phyloP scores from a whole-genome alignment of 2,888 invertebrate species.

The Romanomermis culicivorax region DNA sequence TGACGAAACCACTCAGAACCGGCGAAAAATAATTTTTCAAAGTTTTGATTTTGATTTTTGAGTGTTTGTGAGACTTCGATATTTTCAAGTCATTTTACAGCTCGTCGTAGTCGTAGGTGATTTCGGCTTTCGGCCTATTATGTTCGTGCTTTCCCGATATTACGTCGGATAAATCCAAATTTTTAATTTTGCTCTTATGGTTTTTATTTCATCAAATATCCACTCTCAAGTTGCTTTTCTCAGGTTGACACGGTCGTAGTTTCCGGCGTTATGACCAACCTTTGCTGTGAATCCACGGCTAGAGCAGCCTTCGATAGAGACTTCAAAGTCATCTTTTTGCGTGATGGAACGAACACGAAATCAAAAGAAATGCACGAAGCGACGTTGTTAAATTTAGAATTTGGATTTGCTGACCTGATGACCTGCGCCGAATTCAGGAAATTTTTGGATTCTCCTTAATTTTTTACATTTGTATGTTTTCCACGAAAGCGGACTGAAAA shows the following conservation, averaged over 20 bases:
- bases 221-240: background rate
- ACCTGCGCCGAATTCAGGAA: constrained; percentile 8
- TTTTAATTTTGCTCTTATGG: too few relatives aligned
- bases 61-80: too few relatives aligned
- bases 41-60: too few relatives aligned
- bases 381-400: constrained; percentile 7
- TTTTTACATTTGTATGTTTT: too few relatives aligned
- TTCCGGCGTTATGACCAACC: constrained; percentile 11
- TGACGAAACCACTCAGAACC: background rate
- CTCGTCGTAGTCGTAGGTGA: too few relatives aligned
- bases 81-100: too few relatives aligned
- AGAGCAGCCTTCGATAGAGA: constrained; percentile 10
- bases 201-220: too few relatives aligned
- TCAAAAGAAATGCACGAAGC: constrained; percentile 3
- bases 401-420: constrained; percentile 7
- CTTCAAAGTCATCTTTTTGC: constrained; percentile 10
- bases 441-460: background rate
- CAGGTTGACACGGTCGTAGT: constrained; percentile 12
- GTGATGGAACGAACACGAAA: constrained; percentile 8
- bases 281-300: constrained; percentile 13
- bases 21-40: too few relatives aligned
- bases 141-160: too few relatives aligned
- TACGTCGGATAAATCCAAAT: background rate
- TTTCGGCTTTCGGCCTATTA: too few relatives aligned
- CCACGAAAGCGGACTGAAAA: too few relatives aligned